A percentile compares a stretch with the other conserved stretches of the same genome.
These are phyloP conservation scores for Odontomyia ornata DNA, from an alignment of 2,888 invertebrate genomes.

Conservation along the genomic window DNA sequence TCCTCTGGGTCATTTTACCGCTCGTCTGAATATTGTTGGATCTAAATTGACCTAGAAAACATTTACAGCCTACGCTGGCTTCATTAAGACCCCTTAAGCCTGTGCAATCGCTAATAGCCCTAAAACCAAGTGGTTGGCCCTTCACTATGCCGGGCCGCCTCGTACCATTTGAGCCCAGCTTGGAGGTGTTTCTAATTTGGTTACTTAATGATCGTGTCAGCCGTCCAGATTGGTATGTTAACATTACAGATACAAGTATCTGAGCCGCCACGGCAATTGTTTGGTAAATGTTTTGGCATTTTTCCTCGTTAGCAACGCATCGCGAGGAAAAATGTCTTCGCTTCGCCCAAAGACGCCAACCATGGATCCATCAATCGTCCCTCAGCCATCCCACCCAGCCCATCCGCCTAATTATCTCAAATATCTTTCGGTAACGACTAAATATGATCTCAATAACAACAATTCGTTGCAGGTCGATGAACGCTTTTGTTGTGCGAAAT, in stretches of 20 bases:
- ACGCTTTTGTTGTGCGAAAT: constrained; percentile 35
- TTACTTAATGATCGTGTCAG: constrained; percentile 42
- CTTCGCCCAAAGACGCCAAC: neutral
- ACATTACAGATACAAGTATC: constrained; percentile 17
- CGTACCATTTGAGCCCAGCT: no score
- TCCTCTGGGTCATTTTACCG: no score
- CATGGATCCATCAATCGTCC: neutral
- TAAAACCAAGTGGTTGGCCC: no score
- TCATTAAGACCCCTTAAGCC: no score
- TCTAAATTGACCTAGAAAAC: no score
- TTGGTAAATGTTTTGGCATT: constrained; percentile 41
- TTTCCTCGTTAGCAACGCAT: constrained; percentile 24
- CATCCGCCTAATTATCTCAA: constrained; percentile 8
- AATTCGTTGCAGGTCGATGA: constrained; percentile 39
- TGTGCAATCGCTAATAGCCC: no score
- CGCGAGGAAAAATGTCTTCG: neutral
- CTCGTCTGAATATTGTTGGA: no score
- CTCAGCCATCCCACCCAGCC: neutral
- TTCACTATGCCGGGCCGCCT: no score
- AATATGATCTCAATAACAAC: constrained; percentile 37
- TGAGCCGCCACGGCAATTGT: constrained; percentile 18
- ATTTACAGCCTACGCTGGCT: no score
- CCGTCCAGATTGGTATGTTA: constrained; percentile 39
- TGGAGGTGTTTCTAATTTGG: constrained; percentile 45
- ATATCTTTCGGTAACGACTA: constrained; percentile 11